Percentiles rank a stretch among this genome's conserved stretches.
phyloP scores from a whole-genome alignment of 2,888 invertebrate species.

The Scaptomyza polygonia region DNA sequence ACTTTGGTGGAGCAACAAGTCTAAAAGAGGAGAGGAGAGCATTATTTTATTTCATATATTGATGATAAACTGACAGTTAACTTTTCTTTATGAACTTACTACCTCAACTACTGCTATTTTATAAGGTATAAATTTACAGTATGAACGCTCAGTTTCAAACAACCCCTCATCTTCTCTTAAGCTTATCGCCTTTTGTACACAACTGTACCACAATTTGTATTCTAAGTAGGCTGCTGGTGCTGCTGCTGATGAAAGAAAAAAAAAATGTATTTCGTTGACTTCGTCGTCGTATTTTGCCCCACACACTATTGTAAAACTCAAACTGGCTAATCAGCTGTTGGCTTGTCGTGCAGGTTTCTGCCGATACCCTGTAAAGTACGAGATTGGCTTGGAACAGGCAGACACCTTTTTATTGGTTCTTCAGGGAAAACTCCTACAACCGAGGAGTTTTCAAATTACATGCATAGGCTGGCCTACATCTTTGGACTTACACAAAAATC shows the following conservation, averaged over 20 bases:
- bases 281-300: constrained; percentile 21
- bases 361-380: constrained; percentile 11
- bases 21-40: constrained; percentile 17
- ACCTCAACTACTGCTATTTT: not conserved
- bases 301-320: constrained; percentile 53
- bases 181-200: constrained; percentile 44
- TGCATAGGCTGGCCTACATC: no score
- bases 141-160: not conserved
- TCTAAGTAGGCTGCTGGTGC: constrained; percentile 60
- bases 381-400: not conserved
- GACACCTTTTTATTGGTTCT: no score
- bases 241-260: constrained; percentile 32
- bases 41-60: not conserved
- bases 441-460: no score
- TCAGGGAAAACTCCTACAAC: no score
- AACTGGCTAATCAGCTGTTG: constrained; percentile 77
- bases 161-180: constrained; percentile 10
- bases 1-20: constrained; percentile 30
- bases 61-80: not conserved
- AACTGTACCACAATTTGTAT: constrained; percentile 71
- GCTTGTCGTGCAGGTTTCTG: constrained; percentile 69
- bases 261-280: constrained; percentile 25
- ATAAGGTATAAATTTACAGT: constrained; percentile 1
- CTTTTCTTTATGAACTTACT: constrained; percentile 8
- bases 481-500: no score